Evolutionary conservation across 2,113 vertebrate species (phyloP), one percentile per base, ranked within the genome.

Genomic region (Heloderma charlesbogerti): DNA sequence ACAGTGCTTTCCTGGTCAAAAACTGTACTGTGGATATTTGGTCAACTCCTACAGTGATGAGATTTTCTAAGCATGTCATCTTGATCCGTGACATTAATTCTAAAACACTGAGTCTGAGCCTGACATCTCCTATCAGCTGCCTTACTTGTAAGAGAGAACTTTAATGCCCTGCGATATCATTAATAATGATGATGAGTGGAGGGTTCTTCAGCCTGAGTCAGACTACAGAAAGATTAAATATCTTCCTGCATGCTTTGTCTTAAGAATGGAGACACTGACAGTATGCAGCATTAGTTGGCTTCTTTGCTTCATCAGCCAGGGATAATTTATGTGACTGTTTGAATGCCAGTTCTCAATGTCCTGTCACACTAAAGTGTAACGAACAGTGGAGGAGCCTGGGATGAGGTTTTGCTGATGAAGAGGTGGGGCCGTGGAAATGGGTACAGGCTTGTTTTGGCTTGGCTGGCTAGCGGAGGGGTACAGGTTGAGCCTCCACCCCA

Each of bases 211-310:
- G 74, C 60, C 22, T 31, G 72, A 69, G 31, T 60, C 48, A 25
- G 89, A 31, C 34, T 90, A n/a, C 37, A 82, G 45, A 40, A 89
- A 74, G 40, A 74, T 63, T 72, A 51, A 90, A 67, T 45, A 13
- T 34, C 31, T 86, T 22, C 67, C 67, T 72, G 67, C 45, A 63
- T 67, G 74, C 84, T 79, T 86, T 74, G 72, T 72, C 69, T 84
- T 29, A n/a, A 63, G 54, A 84, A 74, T 78, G 74, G 74, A 84
- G 81, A 45, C 83, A 54, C 22, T 54, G 45, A 69, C 74, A 54
- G 37, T 86, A 77, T 69, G 43, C 22, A 29, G 25, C 34, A 69
- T 27, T 90, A 27, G 18, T n/a, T 75, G 71, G 31, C 69, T 84
- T 54, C 29, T 60, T 9, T 74, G 51, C 81, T 75, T 84, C 69